Evolutionary conservation across 2,888 invertebrate genomes (phyloP).

Genomic region (Rhingia rostrata): DNA sequence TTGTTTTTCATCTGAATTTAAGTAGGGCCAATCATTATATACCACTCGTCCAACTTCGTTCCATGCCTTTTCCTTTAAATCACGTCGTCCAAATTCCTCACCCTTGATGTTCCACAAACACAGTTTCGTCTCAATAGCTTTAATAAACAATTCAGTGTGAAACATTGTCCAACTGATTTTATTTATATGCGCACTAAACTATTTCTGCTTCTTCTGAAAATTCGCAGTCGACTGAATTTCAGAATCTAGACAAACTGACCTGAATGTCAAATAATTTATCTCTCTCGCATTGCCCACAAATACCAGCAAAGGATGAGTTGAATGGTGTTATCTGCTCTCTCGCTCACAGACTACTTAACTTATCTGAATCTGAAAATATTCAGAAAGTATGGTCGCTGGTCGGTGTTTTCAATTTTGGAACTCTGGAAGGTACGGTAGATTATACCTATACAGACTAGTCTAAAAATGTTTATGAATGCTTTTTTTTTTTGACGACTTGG

Average conservation of each 20-base stretch:
- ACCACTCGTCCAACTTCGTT: background rate
- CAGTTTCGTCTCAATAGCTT: background rate
- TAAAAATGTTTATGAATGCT: too few relatives aligned
- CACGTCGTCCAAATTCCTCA: background rate
- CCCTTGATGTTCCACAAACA: constrained; percentile 1
- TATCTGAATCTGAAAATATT: constrained; percentile 5
- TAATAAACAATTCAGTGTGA: background rate
- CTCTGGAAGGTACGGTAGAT: too few relatives aligned
- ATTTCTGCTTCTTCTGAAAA: background rate
- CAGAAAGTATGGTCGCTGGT: background rate
- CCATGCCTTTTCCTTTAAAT: constrained; percentile 5
- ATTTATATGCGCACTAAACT: background rate
- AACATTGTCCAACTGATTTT: background rate
- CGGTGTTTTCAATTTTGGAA: background rate
- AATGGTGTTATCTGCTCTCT: background rate
- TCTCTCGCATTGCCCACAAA: background rate
- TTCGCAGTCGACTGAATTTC: background rate
- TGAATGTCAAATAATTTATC: background rate
- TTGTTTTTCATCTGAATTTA: background rate
- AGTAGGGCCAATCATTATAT: background rate
- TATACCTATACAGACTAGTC: too few relatives aligned
- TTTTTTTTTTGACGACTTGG: too few relatives aligned
- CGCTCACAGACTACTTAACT: background rate
- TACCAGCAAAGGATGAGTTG: background rate
- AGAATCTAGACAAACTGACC: background rate